These are phyloP conservation scores for Agriopis leucophaearia DNA, from an alignment of 2,888 invertebrate genomes.

Conservation along the genomic window DNA sequence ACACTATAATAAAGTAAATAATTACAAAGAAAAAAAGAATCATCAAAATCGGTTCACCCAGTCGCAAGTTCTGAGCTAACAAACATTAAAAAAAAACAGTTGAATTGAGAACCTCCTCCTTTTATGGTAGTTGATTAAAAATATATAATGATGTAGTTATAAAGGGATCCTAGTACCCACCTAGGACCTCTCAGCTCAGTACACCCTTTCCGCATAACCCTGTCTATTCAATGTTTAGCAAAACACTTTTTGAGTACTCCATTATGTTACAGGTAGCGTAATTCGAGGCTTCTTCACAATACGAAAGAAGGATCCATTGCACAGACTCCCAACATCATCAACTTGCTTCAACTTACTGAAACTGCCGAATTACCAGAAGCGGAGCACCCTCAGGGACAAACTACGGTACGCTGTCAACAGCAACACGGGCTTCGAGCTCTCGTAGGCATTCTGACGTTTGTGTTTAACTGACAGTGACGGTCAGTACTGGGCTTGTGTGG, in stretches of 20 bases:
- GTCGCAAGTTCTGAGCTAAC: too few species aligned
- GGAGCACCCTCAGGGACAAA: constrained; percentile 97
- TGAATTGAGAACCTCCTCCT: too few species aligned
- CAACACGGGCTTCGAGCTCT: constrained; percentile 99
- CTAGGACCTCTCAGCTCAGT: too few species aligned
- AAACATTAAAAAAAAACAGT: too few species aligned
- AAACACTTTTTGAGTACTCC: not conserved
- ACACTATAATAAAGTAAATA: too few species aligned
- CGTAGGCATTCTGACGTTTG: constrained; percentile 81
- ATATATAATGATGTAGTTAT: too few species aligned
- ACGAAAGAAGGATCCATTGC: constrained; percentile 96
- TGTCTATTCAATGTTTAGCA: not conserved
- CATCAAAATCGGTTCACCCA: too few species aligned
- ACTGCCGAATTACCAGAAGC: constrained; percentile 98
- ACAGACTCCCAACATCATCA: constrained; percentile 98
- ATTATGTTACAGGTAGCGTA: constrained; percentile 91
- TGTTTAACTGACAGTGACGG: not conserved
- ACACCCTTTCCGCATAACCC: too few species aligned
- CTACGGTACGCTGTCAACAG: constrained; percentile 98
- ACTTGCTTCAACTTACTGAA: constrained; percentile 99
- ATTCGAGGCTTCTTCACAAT: constrained; percentile 99
- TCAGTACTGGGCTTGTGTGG: not conserved
- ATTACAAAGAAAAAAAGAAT: too few species aligned
- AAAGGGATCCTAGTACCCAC: too few species aligned
- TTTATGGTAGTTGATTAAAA: too few species aligned